Evolutionary conservation across 2,888 invertebrate genomes (phyloP), one percentile per base, ranked within the genome.

Genomic region (Tanytarsus gracilentus): DNA sequence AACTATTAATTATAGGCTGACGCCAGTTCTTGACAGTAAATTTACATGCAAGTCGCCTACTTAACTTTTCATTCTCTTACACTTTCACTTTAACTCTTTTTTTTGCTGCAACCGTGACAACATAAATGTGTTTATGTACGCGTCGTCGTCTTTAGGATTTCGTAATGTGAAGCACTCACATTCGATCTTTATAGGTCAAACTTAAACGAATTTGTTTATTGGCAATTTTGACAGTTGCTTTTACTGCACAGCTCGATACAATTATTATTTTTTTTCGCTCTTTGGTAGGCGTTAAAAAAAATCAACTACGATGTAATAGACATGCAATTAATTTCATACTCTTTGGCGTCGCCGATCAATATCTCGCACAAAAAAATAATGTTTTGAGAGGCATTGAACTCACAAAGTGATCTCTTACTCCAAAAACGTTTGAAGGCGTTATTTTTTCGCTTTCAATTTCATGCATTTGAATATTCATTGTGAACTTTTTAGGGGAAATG

Each of bases 1-100:
- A 16, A 40, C 16, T 26, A 51, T 51, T 51, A 51, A 51, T 53
- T 53, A 36, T 26, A 50, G 7, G 23, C 6, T 16, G 53, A 53
- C 53, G 53, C 53, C 30, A 33, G 23, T 33, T 33, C 18, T 53
- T 53, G 53, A 33, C 33, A 33, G 33, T 53, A 33, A n/a, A 33
- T 53, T 36, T 27, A 36, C 16, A 53, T 40, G 14, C 33, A 53
- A 36, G 27, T 36, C 33, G 36, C 53, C 53, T 53, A 53, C 53
- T 53, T 53, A 26, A n/a, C 7, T 33, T 33, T 36, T 14, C 26
- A 7, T 14, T 30, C 30, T 53, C 33, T 9, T 36, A 33, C n/a
- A 53, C 53, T 53, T 53, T 53, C 53, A 53, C 53, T 53, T 33
- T 53, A 25, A 9, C n/a, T 4, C 51, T 23, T 6, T 33, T 53